phyloP scores from a whole-genome alignment of 2,797 vertebrate genomes.

The Darevskia mixta region DNA sequence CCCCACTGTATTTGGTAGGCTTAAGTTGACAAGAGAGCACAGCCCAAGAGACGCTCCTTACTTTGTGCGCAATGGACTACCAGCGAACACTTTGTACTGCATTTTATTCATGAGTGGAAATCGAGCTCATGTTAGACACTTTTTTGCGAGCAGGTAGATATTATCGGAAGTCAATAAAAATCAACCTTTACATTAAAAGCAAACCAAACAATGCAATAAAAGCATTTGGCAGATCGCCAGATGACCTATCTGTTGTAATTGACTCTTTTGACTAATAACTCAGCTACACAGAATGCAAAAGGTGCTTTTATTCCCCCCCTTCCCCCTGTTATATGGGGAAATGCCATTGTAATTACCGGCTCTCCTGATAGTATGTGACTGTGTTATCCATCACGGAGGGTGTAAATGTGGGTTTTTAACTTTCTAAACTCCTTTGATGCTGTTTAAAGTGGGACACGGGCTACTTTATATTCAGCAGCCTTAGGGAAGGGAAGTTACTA shows the following conservation, averaged over 20 bases:
- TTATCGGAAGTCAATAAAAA: slow-evolving; percentile 2
- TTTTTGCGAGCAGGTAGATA: not conserved
- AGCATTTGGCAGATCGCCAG: not conserved
- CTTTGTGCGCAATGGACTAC: not conserved
- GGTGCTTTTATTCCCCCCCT: not conserved
- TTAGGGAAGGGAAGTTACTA: accelerated
- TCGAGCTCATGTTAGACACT: not conserved
- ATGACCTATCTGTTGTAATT: not conserved
- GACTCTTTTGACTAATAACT: not conserved
- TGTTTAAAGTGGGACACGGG: not conserved
- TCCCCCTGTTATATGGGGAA: slow-evolving; percentile 22
- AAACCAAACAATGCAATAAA: not conserved
- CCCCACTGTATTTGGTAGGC: not conserved
- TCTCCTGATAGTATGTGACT: not conserved
- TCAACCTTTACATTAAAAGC: slow-evolving; percentile 23
- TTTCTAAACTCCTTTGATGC: not conserved
- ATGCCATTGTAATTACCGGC: not conserved
- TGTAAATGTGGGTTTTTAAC: slow-evolving; percentile 1
- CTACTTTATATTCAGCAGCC: not conserved
- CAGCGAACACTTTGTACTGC: not conserved
- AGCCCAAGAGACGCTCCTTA: not conserved
- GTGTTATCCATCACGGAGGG: slow-evolving; percentile 14
- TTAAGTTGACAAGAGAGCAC: not conserved
- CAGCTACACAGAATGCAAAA: not conserved
- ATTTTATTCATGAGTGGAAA: slow-evolving; percentile 5